Conservation (phyloP, 2,797 vertebrate species). For the Momotus momota region DNA sequence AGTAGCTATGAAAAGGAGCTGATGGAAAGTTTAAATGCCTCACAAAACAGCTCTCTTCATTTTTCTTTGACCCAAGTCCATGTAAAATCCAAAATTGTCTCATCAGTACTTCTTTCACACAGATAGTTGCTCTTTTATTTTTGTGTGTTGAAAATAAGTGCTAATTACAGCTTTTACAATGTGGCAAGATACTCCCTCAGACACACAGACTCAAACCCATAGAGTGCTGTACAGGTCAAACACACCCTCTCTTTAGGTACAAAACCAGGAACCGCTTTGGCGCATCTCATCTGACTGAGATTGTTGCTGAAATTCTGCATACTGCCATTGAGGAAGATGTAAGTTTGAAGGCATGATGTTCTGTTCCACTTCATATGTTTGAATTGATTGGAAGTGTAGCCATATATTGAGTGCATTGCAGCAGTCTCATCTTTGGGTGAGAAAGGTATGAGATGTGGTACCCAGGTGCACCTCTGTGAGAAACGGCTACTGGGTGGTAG, state of each 20-base stretch:
- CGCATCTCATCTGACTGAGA: background rate
- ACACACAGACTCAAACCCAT: background rate
- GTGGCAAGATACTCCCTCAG: background rate
- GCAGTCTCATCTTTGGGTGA: background rate
- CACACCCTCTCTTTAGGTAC: background rate
- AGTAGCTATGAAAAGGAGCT: background rate
- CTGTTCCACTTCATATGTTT: background rate
- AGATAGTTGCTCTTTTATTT: background rate
- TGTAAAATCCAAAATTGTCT: background rate
- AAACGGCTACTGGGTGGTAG: background rate
- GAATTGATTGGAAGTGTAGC: background rate
- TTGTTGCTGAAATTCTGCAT: background rate
- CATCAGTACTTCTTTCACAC: background rate
- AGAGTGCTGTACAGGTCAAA: background rate
- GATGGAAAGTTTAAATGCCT: background rate
- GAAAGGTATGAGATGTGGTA: background rate
- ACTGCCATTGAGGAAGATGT: accelerated
- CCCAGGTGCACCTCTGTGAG: background rate
- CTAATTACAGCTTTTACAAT: background rate
- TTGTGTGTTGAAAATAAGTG: background rate
- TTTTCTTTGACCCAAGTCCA: background rate
- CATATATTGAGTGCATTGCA: accelerated
- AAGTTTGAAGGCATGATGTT: background rate
- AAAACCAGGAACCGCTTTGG: background rate
- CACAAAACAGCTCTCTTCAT: background rate